A percentile compares a stretch with the other conserved stretches of the same genome.
Conservation (phyloP, 1,140 invertebrate genomes). For the Macrosteles quadrilineatus region DNA sequence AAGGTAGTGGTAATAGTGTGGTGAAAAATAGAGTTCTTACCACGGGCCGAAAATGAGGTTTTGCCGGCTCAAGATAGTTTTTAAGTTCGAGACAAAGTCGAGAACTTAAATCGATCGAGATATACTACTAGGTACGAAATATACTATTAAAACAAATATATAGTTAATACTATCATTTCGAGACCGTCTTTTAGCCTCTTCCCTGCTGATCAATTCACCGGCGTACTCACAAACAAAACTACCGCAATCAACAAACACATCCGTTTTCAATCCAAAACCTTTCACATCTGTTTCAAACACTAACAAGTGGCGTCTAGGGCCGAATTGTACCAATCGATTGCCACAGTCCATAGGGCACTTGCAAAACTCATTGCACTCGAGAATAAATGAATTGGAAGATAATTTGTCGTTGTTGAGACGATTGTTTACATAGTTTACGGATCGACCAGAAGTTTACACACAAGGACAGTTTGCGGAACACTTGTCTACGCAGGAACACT, state of each 20-base stretch:
- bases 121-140: too few species aligned
- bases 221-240: conserved; percentile 92
- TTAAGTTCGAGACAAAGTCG: too few species aligned
- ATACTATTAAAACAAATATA: conserved; percentile 76
- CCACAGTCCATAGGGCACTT: conserved; percentile 58
- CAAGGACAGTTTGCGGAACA: conserved; percentile 24
- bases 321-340: conserved; percentile 70
- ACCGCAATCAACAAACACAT: conserved; percentile 58
- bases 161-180: conserved; percentile 68
- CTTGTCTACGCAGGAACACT: conserved; percentile 46
- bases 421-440: conserved; percentile 26
- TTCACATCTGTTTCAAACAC: conserved; percentile 58
- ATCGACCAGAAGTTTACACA: not conserved
- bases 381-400: conserved; percentile 46
- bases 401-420: conserved; percentile 23
- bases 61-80: too few species aligned
- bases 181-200: conserved; percentile 64
- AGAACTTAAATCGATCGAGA: too few species aligned
- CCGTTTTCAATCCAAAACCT: conserved; percentile 73
- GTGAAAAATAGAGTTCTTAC: too few species aligned
- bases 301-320: conserved; percentile 61
- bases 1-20: too few species aligned
- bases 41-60: too few species aligned
- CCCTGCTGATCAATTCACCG: conserved; percentile 74
- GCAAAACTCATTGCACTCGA: conserved; percentile 72